These are phyloP conservation scores for Chelonoidis abingdonii DNA, from an alignment of 2,113 vertebrate genomes.

Conservation along the genomic window DNA sequence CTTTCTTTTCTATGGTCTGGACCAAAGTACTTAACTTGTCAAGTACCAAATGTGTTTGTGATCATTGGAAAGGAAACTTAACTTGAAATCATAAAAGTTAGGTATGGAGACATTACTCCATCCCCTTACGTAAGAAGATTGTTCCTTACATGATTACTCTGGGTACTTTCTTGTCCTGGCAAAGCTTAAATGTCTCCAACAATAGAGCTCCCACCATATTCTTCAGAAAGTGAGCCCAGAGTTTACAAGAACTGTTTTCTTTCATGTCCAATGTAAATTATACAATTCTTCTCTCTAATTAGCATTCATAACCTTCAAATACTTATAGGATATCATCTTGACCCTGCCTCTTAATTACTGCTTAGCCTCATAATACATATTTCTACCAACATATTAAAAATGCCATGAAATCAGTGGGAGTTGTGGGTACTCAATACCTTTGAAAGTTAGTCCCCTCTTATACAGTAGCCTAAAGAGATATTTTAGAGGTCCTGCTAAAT, in stretches of 20 bases:
- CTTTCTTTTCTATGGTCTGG: background rate
- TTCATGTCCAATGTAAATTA: background rate
- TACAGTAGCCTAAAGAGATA: fast-evolving
- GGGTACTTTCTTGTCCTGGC: background rate
- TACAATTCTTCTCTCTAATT: conserved; percentile 3
- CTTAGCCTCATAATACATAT: conserved; percentile 47
- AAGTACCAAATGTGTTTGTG: background rate
- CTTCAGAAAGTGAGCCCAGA: background rate
- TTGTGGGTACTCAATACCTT: background rate
- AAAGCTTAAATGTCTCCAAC: background rate
- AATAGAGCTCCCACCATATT: conserved; percentile 17
- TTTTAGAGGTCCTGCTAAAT: background rate
- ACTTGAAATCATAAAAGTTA: background rate
- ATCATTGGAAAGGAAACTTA: background rate
- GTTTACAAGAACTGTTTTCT: background rate
- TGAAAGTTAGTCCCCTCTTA: background rate
- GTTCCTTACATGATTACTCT: background rate
- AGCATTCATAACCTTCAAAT: conserved; percentile 26
- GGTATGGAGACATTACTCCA: background rate
- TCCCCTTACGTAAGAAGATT: background rate
- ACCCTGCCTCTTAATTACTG: background rate
- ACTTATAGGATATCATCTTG: conserved; percentile 29
- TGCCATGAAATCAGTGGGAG: background rate
- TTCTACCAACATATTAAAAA: background rate
- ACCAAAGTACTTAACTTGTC: fast-evolving